These are phyloP conservation scores for Adelognathus sp. DNA, from an alignment of 2,888 invertebrate genomes.

Conservation along the genomic window DNA sequence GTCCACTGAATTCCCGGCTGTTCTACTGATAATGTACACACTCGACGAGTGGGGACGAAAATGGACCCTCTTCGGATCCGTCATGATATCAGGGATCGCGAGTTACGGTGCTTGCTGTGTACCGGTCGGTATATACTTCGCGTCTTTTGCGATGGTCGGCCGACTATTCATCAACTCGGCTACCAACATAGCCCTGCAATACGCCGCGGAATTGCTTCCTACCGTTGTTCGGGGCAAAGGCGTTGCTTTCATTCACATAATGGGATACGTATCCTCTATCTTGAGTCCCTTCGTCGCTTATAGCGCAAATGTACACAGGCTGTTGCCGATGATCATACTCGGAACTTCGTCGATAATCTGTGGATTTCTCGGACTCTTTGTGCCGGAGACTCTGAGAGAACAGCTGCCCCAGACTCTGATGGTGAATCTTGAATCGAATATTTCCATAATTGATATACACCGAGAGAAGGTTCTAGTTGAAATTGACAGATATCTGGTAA, in stretches of 20 bases:
- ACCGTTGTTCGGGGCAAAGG: constrained; percentile 93
- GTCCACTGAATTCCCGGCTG: constrained; percentile 91
- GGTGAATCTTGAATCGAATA: constrained; percentile 41
- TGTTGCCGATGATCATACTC: constrained; percentile 88
- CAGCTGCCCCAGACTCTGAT: constrained; percentile 90
- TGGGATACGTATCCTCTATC: constrained; percentile 92
- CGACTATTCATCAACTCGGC: constrained; percentile 92
- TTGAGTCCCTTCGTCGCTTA: constrained; percentile 92
- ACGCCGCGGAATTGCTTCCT: constrained; percentile 91
- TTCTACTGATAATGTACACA: constrained; percentile 87
- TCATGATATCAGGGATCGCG: constrained; percentile 89
- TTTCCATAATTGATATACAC: too few species aligned
- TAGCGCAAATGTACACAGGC: constrained; percentile 86
- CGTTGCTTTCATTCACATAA: constrained; percentile 91
- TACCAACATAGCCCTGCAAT: constrained; percentile 93
- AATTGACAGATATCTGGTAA: not conserved
- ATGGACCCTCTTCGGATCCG: constrained; percentile 90
- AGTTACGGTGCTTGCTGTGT: constrained; percentile 88
- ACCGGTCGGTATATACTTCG: constrained; percentile 87
- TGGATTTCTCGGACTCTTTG: constrained; percentile 87
- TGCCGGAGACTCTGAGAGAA: constrained; percentile 91
- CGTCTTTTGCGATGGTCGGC: constrained; percentile 89
- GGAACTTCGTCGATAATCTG: constrained; percentile 88
- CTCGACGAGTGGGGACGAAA: constrained; percentile 90
- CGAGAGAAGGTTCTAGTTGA: too few species aligned